These are phyloP conservation scores for Diplodus sargus DNA, from an alignment of 2,797 vertebrate species.

Conservation along the genomic window DNA sequence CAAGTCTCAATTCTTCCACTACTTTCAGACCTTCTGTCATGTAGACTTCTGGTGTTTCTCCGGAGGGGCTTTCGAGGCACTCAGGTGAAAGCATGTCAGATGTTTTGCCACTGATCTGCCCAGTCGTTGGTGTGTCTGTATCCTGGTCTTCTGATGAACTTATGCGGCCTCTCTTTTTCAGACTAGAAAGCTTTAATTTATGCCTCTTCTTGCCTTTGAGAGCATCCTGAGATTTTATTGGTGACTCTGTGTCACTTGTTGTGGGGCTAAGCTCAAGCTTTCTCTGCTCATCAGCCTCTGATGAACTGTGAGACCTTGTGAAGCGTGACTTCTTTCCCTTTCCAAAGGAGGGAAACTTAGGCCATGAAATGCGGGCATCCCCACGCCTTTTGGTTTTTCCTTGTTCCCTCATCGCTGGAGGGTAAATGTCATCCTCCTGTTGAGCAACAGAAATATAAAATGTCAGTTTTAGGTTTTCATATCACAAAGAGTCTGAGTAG, in stretches of 20 bases:
- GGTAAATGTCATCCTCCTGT: conserved; percentile 80
- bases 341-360: conserved; percentile 92
- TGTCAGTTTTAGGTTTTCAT: conserved; percentile 11
- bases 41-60: conserved; percentile 60
- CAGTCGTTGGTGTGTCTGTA: conserved; percentile 65
- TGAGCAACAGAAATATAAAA: conserved; percentile 49
- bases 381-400: conserved; percentile 87
- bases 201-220: conserved; percentile 84
- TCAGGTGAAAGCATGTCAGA: conserved; percentile 74
- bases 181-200: conserved; percentile 83
- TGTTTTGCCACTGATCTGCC: conserved; percentile 61
- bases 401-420: conserved; percentile 82
- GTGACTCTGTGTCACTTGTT: conserved; percentile 91
- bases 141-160: conserved; percentile 86
- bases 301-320: conserved; percentile 94
- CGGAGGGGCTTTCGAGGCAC: conserved; percentile 60
- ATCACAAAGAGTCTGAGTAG: conserved; percentile 22
- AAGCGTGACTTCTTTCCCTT: conserved; percentile 86
- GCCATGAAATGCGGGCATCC: conserved; percentile 93
- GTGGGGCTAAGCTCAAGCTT: conserved; percentile 88
- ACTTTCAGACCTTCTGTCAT: conserved; percentile 52
- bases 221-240: conserved; percentile 82
- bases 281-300: conserved; percentile 91
- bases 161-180: conserved; percentile 85
- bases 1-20: conserved; percentile 65